phyloP scores from a whole-genome alignment of 2,888 invertebrate species.

The Dendrolimus houi region DNA sequence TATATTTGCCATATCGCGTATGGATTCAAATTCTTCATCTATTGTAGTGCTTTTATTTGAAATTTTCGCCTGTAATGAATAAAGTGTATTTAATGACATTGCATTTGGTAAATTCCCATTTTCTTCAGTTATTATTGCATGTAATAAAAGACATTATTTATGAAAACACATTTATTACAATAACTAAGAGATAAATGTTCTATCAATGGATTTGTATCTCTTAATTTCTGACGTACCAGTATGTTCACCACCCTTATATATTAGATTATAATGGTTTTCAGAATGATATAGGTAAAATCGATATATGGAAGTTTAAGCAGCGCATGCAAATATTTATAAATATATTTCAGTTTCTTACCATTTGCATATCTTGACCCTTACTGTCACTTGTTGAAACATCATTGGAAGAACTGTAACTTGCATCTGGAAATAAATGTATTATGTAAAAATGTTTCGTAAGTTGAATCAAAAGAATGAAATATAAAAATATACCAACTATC shows the following conservation, averaged over 20 bases:
- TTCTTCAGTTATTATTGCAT: too few species aligned
- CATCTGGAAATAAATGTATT: slow-evolving; percentile 37
- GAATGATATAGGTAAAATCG: too few species aligned
- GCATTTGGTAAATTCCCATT: too few species aligned
- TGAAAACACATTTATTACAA: too few species aligned
- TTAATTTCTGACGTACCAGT: too few species aligned
- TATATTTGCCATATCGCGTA: slow-evolving; percentile 68
- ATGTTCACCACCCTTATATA: too few species aligned
- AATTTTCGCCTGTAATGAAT: slow-evolving; percentile 46
- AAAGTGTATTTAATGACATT: too few species aligned
- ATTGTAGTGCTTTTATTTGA: slow-evolving; percentile 41
- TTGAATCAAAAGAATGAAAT: neutral
- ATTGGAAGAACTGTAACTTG: slow-evolving; percentile 55
- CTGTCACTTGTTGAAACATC: slow-evolving; percentile 57
- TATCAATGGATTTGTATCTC: too few species aligned
- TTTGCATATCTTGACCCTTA: slow-evolving; percentile 54
- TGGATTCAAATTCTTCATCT: slow-evolving; percentile 70
- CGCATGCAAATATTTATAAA: neutral
- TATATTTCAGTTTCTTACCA: slow-evolving; percentile 32
- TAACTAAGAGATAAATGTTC: too few species aligned
- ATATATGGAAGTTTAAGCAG: too few species aligned
- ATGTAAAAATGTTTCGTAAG: neutral
- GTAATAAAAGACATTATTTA: too few species aligned
- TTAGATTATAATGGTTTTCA: too few species aligned
- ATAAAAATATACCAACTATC: slow-evolving; percentile 43